Evolutionary conservation across 2,888 invertebrate species (phyloP), one percentile per base, ranked within the genome.

Genomic region (Antheraea yamamai): DNA sequence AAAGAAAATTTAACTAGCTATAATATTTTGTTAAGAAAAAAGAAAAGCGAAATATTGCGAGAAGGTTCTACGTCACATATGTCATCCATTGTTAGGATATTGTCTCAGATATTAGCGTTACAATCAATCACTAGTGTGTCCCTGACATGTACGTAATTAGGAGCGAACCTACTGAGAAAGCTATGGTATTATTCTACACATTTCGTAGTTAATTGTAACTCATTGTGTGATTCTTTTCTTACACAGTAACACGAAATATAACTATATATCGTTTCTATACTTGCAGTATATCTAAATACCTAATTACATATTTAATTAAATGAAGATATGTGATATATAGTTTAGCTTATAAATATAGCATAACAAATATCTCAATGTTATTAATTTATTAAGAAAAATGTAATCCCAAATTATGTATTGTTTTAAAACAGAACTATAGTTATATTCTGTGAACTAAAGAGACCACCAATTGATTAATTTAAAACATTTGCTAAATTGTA

Each of bases 71-170:
- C 85, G 89, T 89, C 86, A 85, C 88, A 87, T 86, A 87, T 87
- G 89, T 89, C 91, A 88, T 83, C 86, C 85, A 89, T 91, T 89
- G 89, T 89, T 83, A 82, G 85, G 85, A 87, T 85, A 87, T 86
- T 90, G 92, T 92, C 91, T 88, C 84, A 88, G 89, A 91, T 92
- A 92, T 93, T 92, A 94, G 90, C 87, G 91, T 89, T 91, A 91
- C 91, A 91, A 94, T 94, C 93, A 93, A 94, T 94, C 94, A 94
- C 92, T 83, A 85, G 88, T 82, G 89, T 92, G 93, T 81, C 88
- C 83, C 87, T 92, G 94, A 94, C 94, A 90, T 89, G 88, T 87
- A 79, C 89, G 92, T 93, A 93, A 94, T 93, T 93, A 93, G 92
- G 90, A 89, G 82, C 82, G 82, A 87, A 84, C 88, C 87, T 84